Percentiles rank a stretch among this genome's conserved stretches.
Evolutionary conservation across 2,797 vertebrate genomes (phyloP).

Genomic region (Alca torda): DNA sequence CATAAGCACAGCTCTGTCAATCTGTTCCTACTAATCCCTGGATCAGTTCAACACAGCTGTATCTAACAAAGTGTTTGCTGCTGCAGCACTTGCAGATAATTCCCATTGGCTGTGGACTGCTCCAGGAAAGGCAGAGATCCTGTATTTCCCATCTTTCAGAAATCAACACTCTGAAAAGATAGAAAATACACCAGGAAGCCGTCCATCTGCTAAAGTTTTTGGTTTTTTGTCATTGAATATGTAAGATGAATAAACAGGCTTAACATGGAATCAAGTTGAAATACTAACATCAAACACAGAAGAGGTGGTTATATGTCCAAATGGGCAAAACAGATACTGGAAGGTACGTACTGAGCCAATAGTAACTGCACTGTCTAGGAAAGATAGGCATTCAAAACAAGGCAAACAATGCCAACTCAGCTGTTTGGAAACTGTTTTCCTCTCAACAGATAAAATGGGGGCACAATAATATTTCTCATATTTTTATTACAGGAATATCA

Average conservation of each 20-base stretch:
- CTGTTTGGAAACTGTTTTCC: not conserved
- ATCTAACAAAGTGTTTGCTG: conserved; percentile 14
- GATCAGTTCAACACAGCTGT: not conserved
- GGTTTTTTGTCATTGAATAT: not conserved
- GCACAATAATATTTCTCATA: not conserved
- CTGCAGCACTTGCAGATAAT: not conserved
- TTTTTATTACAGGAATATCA: not conserved
- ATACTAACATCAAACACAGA: conserved; percentile 38
- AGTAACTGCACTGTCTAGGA: not conserved
- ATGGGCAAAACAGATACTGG: not conserved
- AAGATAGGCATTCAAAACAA: conserved; percentile 6
- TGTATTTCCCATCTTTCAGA: not conserved
- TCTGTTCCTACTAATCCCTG: not conserved
- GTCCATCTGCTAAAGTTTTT: not conserved
- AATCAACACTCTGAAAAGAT: not conserved
- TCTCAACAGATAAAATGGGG: not conserved
- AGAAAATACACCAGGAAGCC: not conserved
- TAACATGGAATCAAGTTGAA: conserved; percentile 8
- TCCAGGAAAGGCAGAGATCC: not conserved
- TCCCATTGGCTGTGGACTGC: not conserved
- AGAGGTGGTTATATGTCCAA: not conserved
- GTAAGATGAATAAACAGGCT: conserved; percentile 24
- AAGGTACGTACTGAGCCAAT: not conserved
- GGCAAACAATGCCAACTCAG: not conserved
- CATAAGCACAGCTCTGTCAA: not conserved